phyloP scores from a whole-genome alignment of 2,113 vertebrate genomes.

The Melospiza georgiana region DNA sequence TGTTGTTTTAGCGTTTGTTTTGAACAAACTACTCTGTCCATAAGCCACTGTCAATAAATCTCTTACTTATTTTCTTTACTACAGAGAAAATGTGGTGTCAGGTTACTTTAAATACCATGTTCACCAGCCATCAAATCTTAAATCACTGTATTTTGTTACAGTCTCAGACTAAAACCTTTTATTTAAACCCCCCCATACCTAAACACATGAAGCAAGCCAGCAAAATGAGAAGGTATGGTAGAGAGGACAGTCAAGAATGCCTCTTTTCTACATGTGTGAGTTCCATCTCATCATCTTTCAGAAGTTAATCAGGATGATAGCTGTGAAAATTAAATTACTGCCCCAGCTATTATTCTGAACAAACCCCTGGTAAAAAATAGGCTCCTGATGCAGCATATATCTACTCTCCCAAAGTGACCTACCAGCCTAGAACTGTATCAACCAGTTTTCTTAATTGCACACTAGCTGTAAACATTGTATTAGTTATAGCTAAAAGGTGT shows the following conservation, averaged over 20 bases:
- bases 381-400: neutral
- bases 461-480: constrained; percentile 47
- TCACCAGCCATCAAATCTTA: neutral
- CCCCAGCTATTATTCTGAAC: neutral
- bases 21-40: neutral
- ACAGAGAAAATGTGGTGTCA: neutral
- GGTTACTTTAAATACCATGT: neutral
- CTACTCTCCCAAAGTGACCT: neutral
- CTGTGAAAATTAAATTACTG: constrained; percentile 17
- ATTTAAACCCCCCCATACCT: neutral
- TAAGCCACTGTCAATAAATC: neutral
- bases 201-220: neutral
- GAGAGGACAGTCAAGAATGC: neutral
- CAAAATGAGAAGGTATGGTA: neutral
- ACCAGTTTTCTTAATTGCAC: constrained; percentile 44
- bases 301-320: neutral
- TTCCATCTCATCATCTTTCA: neutral
- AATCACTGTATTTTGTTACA: neutral
- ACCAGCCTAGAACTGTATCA: constrained; percentile 20
- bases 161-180: neutral
- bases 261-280: neutral
- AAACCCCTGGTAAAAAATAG: constrained; percentile 4
- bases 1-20: constrained; percentile 29
- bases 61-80: neutral
- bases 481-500: constrained; percentile 14